Base-by-base conservation (phyloP, 2,797 vertebrate species). In the Cygnus olor region DNA sequence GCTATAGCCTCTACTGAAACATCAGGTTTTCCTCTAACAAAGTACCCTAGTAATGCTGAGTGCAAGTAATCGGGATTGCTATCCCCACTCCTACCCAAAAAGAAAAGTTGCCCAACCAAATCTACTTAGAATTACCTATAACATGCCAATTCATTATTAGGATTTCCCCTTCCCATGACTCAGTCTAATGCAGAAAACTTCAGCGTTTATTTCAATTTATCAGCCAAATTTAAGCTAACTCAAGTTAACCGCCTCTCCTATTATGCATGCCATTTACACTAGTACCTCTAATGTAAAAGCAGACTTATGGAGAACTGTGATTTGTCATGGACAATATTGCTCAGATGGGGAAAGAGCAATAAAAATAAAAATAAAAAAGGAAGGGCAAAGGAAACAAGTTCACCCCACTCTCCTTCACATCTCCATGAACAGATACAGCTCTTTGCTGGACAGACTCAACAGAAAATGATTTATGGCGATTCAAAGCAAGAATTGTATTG, bases 261-360 rank as follows among this genome's bases (percentile, higher is more conserved):
- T 16, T 34, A 78, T 0, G 0, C 7, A 6, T 8, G 17, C 45
- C 40, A 44, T 47, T 74, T n/a, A 60, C 17, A 63, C 15, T 77
- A 18, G 7, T 14, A 34, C 28, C 40, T 91, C 19, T 8, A 47
- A 42, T 2, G 24, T 3, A 80, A 27, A 22, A 36, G n/a, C 14
- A 45, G 57, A 2, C 14, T 78, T 28, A 24, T 53, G 19, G 32
- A 38, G 30, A 53, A 49, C 36, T 18, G 30, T 19, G 13, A 54
- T 56, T 36, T 81, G 25, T 47, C 25, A n/a, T 27, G 27, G 54
- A 44, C 21, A 72, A 30, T n/a, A 22, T 28, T 65, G 63, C 44
- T 71, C 40, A 57, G 15, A 56, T 8, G 25, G 49, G 32, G 51
- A 76, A 60, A 60, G 34, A 71, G 30, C 36, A 36, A 36, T 36